Evolutionary conservation across 2,113 vertebrate genomes (phyloP).

Genomic region (Jacana jacana): DNA sequence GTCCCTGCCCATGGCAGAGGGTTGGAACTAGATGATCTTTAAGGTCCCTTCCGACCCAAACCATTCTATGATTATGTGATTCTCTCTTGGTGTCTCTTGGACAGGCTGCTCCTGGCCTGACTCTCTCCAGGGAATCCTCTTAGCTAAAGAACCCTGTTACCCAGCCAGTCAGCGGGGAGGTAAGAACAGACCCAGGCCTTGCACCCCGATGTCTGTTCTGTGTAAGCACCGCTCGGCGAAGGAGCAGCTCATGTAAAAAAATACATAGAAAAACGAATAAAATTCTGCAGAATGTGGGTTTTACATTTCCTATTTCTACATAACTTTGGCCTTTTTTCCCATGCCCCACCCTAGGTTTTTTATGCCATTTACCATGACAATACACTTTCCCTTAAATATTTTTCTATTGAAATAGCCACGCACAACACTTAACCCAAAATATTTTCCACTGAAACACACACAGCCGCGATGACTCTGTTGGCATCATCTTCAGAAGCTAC

Average conservation of each 20-base stretch:
- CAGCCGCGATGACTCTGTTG: neutral
- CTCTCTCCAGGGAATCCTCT: neutral
- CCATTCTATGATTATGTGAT: neutral
- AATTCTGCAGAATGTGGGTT: neutral
- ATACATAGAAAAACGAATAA: neutral
- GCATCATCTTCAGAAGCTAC: conserved; percentile 2
- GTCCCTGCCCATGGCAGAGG: neutral
- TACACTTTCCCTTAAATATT: conserved; percentile 24
- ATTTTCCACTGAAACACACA: conserved; percentile 6
- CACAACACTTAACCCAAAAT: neutral
- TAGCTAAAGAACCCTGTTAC: neutral
- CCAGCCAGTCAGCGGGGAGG: neutral
- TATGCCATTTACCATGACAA: neutral
- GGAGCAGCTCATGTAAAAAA: neutral
- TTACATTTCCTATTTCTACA: neutral
- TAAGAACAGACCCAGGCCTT: neutral
- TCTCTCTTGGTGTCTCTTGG: neutral
- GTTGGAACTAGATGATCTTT: neutral
- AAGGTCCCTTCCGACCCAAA: neutral
- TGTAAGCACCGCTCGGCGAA: neutral
- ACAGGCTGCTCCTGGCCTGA: neutral
- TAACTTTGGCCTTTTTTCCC: neutral
- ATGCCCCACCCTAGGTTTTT: neutral
- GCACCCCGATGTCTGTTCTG: neutral
- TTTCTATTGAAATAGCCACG: neutral